A percentile compares a stretch with the other conserved stretches of the same genome.
Evolutionary conservation across 2,113 vertebrate species (phyloP).

Genomic region (Poeciliopsis occidentalis): DNA sequence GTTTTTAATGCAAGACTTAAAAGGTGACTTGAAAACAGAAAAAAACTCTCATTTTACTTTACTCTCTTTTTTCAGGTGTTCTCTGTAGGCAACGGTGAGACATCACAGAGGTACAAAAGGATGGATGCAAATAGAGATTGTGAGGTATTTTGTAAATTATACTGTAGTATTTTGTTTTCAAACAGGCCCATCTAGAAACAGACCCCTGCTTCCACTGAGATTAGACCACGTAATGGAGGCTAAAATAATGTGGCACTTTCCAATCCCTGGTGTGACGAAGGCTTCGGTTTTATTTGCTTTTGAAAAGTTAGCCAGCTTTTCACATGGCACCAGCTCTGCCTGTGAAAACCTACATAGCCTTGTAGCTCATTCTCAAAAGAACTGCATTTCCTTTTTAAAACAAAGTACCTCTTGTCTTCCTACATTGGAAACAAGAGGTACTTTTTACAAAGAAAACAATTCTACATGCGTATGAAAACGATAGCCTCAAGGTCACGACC

Average conservation of each 20-base stretch:
- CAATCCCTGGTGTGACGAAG: neutral
- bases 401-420: neutral
- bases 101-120: neutral
- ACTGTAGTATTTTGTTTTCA: slow-evolving; percentile 7
- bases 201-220: slow-evolving; percentile 19
- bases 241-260: slow-evolving; percentile 2
- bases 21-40: neutral
- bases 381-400: neutral
- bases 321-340: slow-evolving; percentile 7
- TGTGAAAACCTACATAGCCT: slow-evolving; percentile 1
- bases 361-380: neutral
- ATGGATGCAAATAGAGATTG: slow-evolving; percentile 1
- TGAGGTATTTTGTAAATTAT: slow-evolving; percentile 9
- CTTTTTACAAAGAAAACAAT: slow-evolving; percentile 4
- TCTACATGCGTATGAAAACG: neutral
- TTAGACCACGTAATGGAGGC: slow-evolving; percentile 27
- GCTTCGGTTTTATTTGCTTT: neutral
- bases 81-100: neutral
- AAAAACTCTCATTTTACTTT: neutral
- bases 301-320: neutral
- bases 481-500: neutral
- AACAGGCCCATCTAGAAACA: slow-evolving; percentile 24
- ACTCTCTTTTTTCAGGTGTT: neutral
- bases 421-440: neutral
- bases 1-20: neutral